These are phyloP conservation scores for Drosophila insularis DNA, from an alignment of 1,140 invertebrate genomes.

Conservation along the genomic window DNA sequence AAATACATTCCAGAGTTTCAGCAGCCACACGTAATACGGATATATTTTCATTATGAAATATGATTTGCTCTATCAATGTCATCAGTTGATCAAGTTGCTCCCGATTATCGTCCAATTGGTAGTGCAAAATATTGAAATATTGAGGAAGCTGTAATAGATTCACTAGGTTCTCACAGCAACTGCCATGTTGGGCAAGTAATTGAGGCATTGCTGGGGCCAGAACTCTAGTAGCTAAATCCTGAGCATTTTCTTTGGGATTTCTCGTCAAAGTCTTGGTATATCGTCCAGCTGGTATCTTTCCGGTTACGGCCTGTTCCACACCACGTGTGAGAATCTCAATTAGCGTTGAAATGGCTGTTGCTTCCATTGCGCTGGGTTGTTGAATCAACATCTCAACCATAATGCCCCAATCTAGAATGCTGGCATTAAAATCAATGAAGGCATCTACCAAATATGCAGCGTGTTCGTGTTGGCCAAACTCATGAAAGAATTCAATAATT, in stretches of 20 bases:
- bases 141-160: constrained; percentile 52
- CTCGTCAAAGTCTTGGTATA: constrained; percentile 40
- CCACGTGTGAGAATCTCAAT: constrained; percentile 51
- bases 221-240: constrained; percentile 2
- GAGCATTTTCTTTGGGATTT: constrained; percentile 3
- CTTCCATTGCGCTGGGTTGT: neutral
- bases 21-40: constrained; percentile 27
- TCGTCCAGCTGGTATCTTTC: constrained; percentile 49
- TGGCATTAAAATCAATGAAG: constrained; percentile 15
- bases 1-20: constrained; percentile 32
- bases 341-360: constrained; percentile 1
- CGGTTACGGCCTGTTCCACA: constrained; percentile 50
- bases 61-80: constrained; percentile 21
- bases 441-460: constrained; percentile 59
- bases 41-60: constrained; percentile 5
- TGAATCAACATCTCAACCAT: constrained; percentile 47
- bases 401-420: constrained; percentile 37
- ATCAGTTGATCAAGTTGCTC: constrained; percentile 5
- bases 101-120: neutral
- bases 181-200: constrained; percentile 15
- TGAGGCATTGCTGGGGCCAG: constrained; percentile 17
- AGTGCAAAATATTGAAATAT: neutral
- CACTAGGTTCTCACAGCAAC: neutral
- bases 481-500: constrained; percentile 33
- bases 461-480: constrained; percentile 41